These are phyloP conservation scores for Boulengerochromis microlepis DNA, from an alignment of 2,113 vertebrate species.

Conservation along the genomic window DNA sequence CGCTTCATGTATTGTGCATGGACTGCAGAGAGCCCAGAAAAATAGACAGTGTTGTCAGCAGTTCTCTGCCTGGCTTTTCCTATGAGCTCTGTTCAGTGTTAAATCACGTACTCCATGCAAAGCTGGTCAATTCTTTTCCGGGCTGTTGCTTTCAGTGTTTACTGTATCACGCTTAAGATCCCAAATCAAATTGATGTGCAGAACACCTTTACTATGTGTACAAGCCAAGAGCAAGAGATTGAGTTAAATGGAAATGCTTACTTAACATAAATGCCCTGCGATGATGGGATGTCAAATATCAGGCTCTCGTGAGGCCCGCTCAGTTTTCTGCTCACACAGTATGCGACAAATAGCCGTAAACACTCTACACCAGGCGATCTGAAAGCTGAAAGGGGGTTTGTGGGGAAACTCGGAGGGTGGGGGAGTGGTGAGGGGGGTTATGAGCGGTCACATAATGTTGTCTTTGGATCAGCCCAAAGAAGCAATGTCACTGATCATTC, in stretches of 20 bases:
- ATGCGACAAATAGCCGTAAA: conserved; percentile 44
- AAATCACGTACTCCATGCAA: conserved; percentile 45
- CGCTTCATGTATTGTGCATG: conserved; percentile 64
- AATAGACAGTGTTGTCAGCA: conserved; percentile 60
- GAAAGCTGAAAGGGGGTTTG: not conserved
- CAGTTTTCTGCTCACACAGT: conserved; percentile 28
- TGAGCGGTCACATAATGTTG: conserved; percentile 51
- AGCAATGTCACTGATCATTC: conserved; percentile 65
- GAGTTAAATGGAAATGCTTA: conserved; percentile 34
- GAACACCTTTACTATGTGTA: conserved; percentile 10
- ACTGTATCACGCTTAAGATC: conserved; percentile 21
- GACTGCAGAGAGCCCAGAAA: conserved; percentile 29
- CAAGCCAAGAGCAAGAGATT: not conserved
- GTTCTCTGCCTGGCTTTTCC: conserved; percentile 39
- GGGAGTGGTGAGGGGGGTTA: not conserved
- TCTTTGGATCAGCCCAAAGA: conserved; percentile 55
- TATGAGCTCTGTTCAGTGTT: conserved; percentile 38
- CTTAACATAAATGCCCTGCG: conserved; percentile 22
- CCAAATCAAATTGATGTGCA: conserved; percentile 26
- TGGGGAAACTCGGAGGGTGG: not conserved
- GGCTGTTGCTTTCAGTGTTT: conserved; percentile 13
- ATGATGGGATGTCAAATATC: conserved; percentile 45
- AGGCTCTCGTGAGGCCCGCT: conserved; percentile 10
- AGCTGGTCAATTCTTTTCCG: conserved; percentile 9
- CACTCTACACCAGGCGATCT: not conserved